phyloP scores from a whole-genome alignment of 2,797 vertebrate species.

The Phylloscopus collybita region DNA sequence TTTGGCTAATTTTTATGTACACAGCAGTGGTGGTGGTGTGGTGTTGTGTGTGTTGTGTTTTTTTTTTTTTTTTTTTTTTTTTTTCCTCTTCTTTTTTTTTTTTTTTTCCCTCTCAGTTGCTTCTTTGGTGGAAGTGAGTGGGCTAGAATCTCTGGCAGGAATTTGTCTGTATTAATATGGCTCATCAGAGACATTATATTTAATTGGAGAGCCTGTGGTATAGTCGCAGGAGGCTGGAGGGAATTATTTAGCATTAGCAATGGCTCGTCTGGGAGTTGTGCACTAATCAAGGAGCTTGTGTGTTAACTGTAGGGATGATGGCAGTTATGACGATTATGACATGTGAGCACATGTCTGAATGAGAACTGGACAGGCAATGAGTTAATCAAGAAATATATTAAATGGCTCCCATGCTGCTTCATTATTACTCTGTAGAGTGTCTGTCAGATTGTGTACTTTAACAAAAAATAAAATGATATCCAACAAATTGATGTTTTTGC shows the following conservation, averaged over 20 bases:
- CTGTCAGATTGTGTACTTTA: slow-evolving; percentile 76
- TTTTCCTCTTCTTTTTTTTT: not conserved
- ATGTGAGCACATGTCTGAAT: slow-evolving; percentile 94
- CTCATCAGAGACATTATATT: slow-evolving; percentile 85
- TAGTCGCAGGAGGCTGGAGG: slow-evolving; percentile 85
- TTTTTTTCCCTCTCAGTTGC: slow-evolving; percentile 10
- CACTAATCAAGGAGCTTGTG: slow-evolving; percentile 91
- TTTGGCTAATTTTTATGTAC: slow-evolving; percentile 2
- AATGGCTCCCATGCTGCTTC: slow-evolving; percentile 89
- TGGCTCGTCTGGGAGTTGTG: slow-evolving; percentile 87
- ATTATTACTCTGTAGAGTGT: slow-evolving; percentile 82
- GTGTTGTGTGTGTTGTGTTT: too few relatives aligned
- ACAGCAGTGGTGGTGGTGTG: not conserved
- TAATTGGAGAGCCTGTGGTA: slow-evolving; percentile 86
- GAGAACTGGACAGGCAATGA: slow-evolving; percentile 92
- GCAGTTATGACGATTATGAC: slow-evolving; percentile 96
- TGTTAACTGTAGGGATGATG: slow-evolving; percentile 85
- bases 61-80: slow-evolving; percentile 8
- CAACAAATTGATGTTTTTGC: not conserved
- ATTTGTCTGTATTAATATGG: slow-evolving; percentile 80
- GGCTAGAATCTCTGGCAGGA: slow-evolving; percentile 74
- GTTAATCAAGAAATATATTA: slow-evolving; percentile 95
- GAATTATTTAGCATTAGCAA: slow-evolving; percentile 91
- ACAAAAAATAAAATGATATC: slow-evolving; percentile 8
- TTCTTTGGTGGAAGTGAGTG: slow-evolving; percentile 67